Evolutionary conservation across 35 echinoderm and acorn worm genomes (phyloP).

Genomic region (Apostichopus californicus): DNA sequence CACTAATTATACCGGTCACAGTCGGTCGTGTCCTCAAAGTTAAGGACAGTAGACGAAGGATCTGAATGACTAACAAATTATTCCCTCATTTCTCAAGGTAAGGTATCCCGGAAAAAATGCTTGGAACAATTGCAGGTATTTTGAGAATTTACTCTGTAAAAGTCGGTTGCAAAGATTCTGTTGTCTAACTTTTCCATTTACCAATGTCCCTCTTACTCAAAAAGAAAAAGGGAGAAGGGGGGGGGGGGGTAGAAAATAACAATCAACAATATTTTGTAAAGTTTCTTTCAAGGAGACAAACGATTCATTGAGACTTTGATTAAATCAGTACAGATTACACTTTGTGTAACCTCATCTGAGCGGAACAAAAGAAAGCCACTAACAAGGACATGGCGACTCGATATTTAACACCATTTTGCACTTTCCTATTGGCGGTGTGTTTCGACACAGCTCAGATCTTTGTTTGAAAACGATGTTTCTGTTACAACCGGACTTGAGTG

Average conservation of each 20-base stretch:
- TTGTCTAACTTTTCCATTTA: background rate
- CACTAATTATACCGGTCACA: background rate
- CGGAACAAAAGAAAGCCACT: background rate
- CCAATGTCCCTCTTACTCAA: background rate
- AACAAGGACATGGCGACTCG: constrained; percentile 39
- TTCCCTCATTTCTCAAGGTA: background rate
- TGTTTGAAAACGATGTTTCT: no score
- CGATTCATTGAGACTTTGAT: constrained; percentile 4
- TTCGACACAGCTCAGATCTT: no score
- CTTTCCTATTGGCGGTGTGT: background rate
- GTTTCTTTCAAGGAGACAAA: background rate
- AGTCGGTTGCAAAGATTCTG: background rate
- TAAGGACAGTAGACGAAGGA: background rate
- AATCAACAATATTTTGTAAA: background rate
- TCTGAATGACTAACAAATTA: background rate
- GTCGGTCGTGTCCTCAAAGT: constrained; percentile 27
- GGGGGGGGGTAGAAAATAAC: background rate
- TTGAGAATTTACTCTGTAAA: background rate
- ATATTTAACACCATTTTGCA: constrained; percentile 1
- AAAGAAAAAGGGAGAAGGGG: background rate
- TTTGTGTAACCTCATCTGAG: constrained; percentile 25
- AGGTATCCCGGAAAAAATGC: background rate
- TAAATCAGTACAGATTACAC: constrained; percentile 27
- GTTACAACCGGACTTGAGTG: no score
- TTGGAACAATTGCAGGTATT: background rate